These are phyloP conservation scores for Percina caprodes DNA, from an alignment of 2,113 vertebrate species.

Conservation along the genomic window DNA sequence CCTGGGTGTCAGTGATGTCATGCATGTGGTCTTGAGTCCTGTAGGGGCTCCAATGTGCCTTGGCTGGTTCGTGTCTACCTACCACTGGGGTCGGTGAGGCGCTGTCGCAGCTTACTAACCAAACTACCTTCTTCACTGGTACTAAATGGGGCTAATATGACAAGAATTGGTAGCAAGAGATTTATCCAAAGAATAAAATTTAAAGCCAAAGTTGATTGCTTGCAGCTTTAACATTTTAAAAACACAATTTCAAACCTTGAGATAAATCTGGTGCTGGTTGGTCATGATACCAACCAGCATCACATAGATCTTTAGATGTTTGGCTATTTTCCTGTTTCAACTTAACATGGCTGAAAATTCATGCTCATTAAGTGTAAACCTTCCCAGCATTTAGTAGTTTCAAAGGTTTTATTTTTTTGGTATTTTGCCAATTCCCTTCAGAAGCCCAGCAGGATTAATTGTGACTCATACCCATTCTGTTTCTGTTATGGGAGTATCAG, in stretches of 20 bases:
- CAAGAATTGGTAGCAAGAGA: too few relatives aligned
- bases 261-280: too few relatives aligned
- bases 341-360: not conserved
- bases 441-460: not conserved
- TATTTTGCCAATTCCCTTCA: not conserved
- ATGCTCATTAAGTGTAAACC: conserved; percentile 11
- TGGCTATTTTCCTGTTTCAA: not conserved
- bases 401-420: not conserved
- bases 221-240: not conserved
- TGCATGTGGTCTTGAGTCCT: too few relatives aligned
- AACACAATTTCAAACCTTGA: not conserved
- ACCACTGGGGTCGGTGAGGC: too few relatives aligned
- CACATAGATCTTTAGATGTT: not conserved
- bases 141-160: too few relatives aligned
- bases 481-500: not conserved
- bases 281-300: not conserved
- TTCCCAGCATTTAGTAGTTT: not conserved
- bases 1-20: too few relatives aligned
- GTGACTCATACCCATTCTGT: not conserved
- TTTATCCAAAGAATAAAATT: not conserved
- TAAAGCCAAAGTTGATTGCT: not conserved
- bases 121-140: too few relatives aligned
- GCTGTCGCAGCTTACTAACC: too few relatives aligned
- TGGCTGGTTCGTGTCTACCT: too few relatives aligned
- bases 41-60: too few relatives aligned